Base-by-base conservation (phyloP, 2,888 invertebrate genomes). In the Tenthredo scrophulariae region DNA sequence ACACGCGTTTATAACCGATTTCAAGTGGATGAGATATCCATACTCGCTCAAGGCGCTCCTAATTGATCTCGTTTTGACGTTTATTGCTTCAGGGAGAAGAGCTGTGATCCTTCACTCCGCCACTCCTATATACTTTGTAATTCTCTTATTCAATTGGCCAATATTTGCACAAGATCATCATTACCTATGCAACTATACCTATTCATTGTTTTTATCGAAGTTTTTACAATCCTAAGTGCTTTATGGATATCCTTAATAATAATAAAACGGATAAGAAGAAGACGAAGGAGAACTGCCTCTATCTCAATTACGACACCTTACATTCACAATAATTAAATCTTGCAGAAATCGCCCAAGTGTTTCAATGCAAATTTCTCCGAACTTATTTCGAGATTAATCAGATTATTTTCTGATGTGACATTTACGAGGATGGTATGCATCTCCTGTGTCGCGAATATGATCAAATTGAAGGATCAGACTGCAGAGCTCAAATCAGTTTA, bases 1-100 rank as follows among this genome's bases (percentile, higher is more conserved):
- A 70, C 83, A 70, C 67, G 46, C 83, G 67, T 83, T 67, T 50
- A 80, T 62, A 80, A 83, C 46, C 70, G 67, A 83, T 83, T 58
- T 70, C 29, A 83, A 62, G 7, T 37, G 13, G 80, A 62, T 80
- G 80, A 80, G 62, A 54, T 29, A n/a, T 29, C 46, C 18, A n/a
- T 54, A 33, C 13, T 9, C 26, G 37, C 10, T 62, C 37, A 62
- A 80, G 58, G 62, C 29, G 18, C 26, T 67, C 65, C 67, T 83
- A 83, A 83, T 83, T 83, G 83, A 83, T 83, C 83, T 70, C 18
- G 10, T 40, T 80, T 37, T 62, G 58, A 80, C 80, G 62, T 15
- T 37, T 22, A 80, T 80, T 65, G 80, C 80, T 62, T 77, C 50
- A 54, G 72, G 77, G n/a, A 18, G 54, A 54, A 40, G 54, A 54